phyloP scores from a whole-genome alignment of 2,888 invertebrate species.

The Macrosiphum euphorbiae region DNA sequence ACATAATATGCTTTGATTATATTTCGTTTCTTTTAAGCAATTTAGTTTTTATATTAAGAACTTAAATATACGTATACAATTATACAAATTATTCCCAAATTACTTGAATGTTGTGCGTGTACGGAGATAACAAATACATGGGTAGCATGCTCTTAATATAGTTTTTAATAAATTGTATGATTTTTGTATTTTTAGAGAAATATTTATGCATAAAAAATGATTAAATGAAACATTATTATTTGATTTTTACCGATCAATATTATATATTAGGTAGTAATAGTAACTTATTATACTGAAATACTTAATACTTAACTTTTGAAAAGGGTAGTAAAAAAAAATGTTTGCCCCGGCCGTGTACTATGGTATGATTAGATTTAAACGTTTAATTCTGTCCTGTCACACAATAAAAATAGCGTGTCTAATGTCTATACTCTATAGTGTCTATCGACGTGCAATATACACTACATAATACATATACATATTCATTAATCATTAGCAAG shows the following conservation, averaged over 20 bases:
- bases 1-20: not conserved
- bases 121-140: too few species aligned
- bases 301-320: not conserved
- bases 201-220: not conserved
- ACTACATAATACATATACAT: not conserved
- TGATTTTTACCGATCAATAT: not conserved
- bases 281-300: not conserved
- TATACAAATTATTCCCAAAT: not conserved
- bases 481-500: not conserved
- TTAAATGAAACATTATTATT: not conserved
- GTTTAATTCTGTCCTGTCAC: not conserved
- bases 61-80: not conserved
- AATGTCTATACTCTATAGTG: too few species aligned
- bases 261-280: not conserved
- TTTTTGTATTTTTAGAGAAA: not conserved
- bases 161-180: not conserved
- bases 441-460: not conserved
- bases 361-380: not conserved
- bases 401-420: not conserved
- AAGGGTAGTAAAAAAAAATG: not conserved
- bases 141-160: not conserved
- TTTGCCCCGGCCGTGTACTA: not conserved
- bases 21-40: not conserved
- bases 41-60: not conserved
- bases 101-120: not conserved